Percentiles rank a stretch among this genome's conserved stretches.
Evolutionary conservation across 2,797 vertebrate species (phyloP).

Genomic region (Malurus splendens): DNA sequence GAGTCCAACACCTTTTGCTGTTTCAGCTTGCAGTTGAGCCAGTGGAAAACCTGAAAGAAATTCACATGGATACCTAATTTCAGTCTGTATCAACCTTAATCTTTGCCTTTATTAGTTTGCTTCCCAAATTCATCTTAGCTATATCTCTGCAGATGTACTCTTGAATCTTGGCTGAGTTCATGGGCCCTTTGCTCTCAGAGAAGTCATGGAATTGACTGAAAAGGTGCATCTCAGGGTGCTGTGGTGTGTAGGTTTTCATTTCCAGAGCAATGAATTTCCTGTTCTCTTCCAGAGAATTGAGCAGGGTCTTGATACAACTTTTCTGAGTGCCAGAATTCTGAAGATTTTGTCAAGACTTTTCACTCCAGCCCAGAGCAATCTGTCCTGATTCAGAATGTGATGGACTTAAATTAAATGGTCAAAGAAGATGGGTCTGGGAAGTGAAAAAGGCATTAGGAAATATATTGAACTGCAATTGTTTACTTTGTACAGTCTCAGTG

Average conservation of each 20-base stretch:
- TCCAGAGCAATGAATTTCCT: not conserved
- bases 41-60: not conserved
- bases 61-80: not conserved
- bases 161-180: not conserved
- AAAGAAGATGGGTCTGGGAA: not conserved
- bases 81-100: not conserved
- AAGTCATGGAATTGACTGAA: not conserved
- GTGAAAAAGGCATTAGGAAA: not conserved
- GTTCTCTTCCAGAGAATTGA: not conserved
- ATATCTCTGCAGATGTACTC: accelerated
- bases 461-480: not conserved
- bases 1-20: not conserved
- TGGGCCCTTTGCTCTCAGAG: not conserved
- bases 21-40: not conserved
- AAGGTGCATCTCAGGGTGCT: not conserved
- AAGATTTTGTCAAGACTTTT: not conserved
- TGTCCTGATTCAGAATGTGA: not conserved
- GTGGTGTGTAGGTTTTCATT: not conserved
- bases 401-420: not conserved
- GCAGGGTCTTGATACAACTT: not conserved
- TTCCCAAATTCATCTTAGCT: not conserved
- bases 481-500: not conserved
- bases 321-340: not conserved
- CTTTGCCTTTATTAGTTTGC: not conserved
- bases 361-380: not conserved